phyloP scores from a whole-genome alignment of 2,888 invertebrate species.

The Zele albiditarsus region DNA sequence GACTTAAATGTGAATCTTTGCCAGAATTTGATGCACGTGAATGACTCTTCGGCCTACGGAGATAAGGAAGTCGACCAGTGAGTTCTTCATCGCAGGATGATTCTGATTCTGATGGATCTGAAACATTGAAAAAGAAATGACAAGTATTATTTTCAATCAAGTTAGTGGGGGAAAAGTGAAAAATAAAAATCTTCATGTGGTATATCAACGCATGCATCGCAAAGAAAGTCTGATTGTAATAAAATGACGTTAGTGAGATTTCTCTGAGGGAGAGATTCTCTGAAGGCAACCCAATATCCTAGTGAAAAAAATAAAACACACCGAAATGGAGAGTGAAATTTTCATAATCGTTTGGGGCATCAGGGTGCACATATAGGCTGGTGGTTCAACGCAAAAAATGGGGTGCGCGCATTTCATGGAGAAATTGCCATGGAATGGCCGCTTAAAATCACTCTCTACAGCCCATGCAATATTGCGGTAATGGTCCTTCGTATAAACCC shows the following conservation, averaged over 20 bases:
- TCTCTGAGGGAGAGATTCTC: not conserved
- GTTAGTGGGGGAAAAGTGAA: constrained; percentile 8
- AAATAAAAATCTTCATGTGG: not conserved
- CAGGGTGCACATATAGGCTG: constrained; percentile 35
- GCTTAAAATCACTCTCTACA: constrained; percentile 62
- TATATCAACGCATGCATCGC: not conserved
- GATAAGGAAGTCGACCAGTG: constrained; percentile 29
- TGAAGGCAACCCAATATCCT: not conserved
- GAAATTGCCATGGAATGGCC: constrained; percentile 61
- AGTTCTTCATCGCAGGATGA: constrained; percentile 67
- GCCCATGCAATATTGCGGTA: constrained; percentile 57
- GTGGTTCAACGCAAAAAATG: constrained; percentile 43
- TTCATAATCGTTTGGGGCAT: constrained; percentile 60
- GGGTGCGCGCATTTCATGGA: constrained; percentile 48
- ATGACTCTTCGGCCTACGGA: constrained; percentile 12
- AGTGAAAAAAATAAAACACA: constrained; percentile 46
- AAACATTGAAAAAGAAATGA: constrained; percentile 38
- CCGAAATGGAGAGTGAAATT: constrained; percentile 56
- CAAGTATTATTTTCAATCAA: not conserved
- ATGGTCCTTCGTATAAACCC: constrained; percentile 50
- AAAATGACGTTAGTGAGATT: not conserved
- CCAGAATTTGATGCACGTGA: constrained; percentile 18
- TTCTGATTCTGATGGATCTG: constrained; percentile 68
- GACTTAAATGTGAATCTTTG: constrained; percentile 41
- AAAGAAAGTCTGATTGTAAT: not conserved